Conservation (phyloP, 2,113 vertebrate species). For the Alouatta palliata region DNA sequence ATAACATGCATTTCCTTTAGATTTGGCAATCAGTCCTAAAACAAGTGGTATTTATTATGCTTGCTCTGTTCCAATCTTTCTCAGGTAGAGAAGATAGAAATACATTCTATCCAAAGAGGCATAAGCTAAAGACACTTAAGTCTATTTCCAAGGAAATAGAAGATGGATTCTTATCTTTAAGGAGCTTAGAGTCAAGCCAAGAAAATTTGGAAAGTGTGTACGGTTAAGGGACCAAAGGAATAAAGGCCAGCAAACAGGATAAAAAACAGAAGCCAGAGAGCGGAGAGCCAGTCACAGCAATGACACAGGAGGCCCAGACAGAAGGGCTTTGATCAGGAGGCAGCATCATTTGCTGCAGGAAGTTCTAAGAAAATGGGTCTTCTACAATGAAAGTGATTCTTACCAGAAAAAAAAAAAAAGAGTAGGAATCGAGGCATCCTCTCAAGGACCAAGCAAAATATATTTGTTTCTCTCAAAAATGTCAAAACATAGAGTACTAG, state of each 20-base stretch:
- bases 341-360: not conserved
- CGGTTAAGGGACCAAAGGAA: not conserved
- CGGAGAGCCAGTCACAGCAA: not conserved
- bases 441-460: not conserved
- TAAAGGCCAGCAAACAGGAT: not conserved
- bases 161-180: not conserved
- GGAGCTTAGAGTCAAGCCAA: constrained; percentile 12
- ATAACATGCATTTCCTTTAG: not conserved
- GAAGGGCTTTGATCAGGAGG: not conserved
- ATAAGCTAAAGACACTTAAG: not conserved
- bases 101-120: not conserved
- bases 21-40: not conserved
- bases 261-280: not conserved
- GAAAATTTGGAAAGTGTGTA: not conserved
- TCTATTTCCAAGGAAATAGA: not conserved
- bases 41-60: not conserved
- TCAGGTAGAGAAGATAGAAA: constrained; percentile 40
- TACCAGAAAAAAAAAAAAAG: not conserved
- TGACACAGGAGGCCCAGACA: not conserved
- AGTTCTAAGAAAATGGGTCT: not conserved
- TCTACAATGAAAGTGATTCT: not conserved
- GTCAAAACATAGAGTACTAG: not conserved
- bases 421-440: not conserved
- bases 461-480: not conserved
- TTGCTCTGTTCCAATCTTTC: constrained; percentile 10